A percentile compares a stretch with the other conserved stretches of the same genome.
These are phyloP conservation scores for Sesia apiformis DNA, from an alignment of 2,888 invertebrate species.

Conservation along the genomic window DNA sequence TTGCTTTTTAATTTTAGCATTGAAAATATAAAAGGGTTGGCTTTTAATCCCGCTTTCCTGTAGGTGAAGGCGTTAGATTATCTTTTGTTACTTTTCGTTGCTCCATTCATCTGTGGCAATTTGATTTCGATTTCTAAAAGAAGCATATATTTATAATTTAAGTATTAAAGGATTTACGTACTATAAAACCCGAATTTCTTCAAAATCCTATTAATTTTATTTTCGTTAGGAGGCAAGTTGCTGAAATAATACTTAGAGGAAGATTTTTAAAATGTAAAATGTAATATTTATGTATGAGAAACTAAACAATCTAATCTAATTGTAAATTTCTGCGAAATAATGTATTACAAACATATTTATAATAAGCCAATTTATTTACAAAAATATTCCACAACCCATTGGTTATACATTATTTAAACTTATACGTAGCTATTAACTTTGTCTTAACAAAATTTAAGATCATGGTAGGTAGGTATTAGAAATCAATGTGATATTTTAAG, in stretches of 20 bases:
- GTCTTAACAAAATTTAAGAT: no score
- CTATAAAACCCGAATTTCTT: constrained; percentile 2
- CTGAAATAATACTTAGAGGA: background rate
- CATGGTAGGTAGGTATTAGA: no score
- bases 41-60: constrained; percentile 60
- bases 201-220: constrained; percentile 3
- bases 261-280: background rate
- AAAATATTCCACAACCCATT: no score
- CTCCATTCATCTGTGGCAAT: constrained; percentile 45
- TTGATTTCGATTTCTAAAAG: constrained; percentile 33
- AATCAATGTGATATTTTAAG: no score
- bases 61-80: constrained; percentile 40
- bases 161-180: constrained; percentile 16
- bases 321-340: background rate
- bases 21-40: constrained; percentile 56
- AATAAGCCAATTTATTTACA: no score
- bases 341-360: background rate
- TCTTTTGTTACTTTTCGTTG: constrained; percentile 40
- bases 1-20: constrained; percentile 69
- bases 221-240: constrained; percentile 1
- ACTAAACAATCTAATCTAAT: background rate
- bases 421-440: no score
- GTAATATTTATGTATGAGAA: background rate
- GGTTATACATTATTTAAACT: no score
- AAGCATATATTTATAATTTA: constrained; percentile 22